Evolutionary conservation across 2,113 vertebrate species (phyloP), one percentile per base, ranked within the genome.

Genomic region (Apus apus): DNA sequence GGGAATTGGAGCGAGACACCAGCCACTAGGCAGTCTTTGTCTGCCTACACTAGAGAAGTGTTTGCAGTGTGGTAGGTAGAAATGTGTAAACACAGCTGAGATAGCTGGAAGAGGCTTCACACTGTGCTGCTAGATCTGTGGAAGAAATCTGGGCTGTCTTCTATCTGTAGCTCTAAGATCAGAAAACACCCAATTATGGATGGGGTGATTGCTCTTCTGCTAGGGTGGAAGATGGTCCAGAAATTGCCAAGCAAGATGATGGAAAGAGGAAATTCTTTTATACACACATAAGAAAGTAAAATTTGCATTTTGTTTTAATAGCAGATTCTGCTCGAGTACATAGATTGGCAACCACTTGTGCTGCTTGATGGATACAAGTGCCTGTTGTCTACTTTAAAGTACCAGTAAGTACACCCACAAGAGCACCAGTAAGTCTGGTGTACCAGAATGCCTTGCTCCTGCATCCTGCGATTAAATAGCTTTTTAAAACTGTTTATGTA

Each of bases 61-160:
- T 91, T 93, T 93, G 54, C 66, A 46, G 60, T 38, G 18, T 4
- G 30, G 57, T 25, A 27, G 30, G 87, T 7, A 60, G 73, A 26
- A 74, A 62, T 8, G 14, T 18, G n/a, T 36, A 71, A 94, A 86
- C 85, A 84, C 89, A 96, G 74, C 90, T 85, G 89, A 73, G 70
- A 54, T 15, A 78, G 29, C 83, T 95, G 76, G 74, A 77, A 82
- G 66, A 66, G 54, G 45, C 68, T 32, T 74, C 38, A 56, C 13
- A n/a, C 40, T 38, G n/a, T 54, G 70, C 27, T 90, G 29, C 58
- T 54, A 6, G 46, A 36, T 30, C 77, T 61, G 45, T 32, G 58
- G 45, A 51, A 75, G 45, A 54, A 85, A 85, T 70, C 50, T 64
- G 68, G 54, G 32, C 11, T 67, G 26, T 36, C 36, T 90, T 56